A percentile compares a stretch with the other conserved stretches of the same genome.
These are phyloP conservation scores for Pristionchus exspectatus DNA, from an alignment of 2,888 invertebrate species.

Conservation along the genomic window DNA sequence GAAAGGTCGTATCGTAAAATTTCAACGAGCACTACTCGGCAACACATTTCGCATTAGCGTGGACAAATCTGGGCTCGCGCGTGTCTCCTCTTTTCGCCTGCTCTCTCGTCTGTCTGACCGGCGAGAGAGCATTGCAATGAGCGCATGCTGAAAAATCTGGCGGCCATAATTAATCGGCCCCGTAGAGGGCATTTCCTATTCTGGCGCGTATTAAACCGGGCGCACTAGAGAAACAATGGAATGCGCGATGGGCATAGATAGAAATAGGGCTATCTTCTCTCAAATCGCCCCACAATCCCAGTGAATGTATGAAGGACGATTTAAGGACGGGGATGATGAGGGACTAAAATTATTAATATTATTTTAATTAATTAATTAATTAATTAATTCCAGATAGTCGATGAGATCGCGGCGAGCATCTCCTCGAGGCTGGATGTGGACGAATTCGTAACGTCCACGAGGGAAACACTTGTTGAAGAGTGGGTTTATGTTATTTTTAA, in stretches of 20 bases:
- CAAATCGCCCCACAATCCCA: neutral
- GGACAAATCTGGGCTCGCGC: too few relatives aligned
- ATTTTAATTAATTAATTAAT: neutral
- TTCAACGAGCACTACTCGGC: neutral
- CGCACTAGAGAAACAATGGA: neutral
- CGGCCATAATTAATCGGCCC: neutral
- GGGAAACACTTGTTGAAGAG: constrained; percentile 16
- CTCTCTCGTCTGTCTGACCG: too few relatives aligned
- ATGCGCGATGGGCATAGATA: neutral
- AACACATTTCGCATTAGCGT: constrained; percentile 5
- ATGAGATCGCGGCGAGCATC: constrained; percentile 5
- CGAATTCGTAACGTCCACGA: neutral
- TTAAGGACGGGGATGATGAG: neutral
- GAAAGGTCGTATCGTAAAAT: constrained; percentile 36
- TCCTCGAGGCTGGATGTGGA: constrained; percentile 13
- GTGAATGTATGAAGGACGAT: too few relatives aligned
- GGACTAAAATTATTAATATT: neutral
- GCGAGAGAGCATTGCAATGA: too few relatives aligned
- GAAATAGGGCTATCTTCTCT: neutral
- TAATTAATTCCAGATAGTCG: neutral
- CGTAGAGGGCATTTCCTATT: neutral
- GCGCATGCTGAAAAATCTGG: neutral
- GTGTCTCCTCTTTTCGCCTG: too few relatives aligned
- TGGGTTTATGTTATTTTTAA: neutral
- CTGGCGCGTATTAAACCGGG: neutral